These are phyloP conservation scores for Idris sp. DNA, from an alignment of 1,140 invertebrate species.

Conservation along the genomic window DNA sequence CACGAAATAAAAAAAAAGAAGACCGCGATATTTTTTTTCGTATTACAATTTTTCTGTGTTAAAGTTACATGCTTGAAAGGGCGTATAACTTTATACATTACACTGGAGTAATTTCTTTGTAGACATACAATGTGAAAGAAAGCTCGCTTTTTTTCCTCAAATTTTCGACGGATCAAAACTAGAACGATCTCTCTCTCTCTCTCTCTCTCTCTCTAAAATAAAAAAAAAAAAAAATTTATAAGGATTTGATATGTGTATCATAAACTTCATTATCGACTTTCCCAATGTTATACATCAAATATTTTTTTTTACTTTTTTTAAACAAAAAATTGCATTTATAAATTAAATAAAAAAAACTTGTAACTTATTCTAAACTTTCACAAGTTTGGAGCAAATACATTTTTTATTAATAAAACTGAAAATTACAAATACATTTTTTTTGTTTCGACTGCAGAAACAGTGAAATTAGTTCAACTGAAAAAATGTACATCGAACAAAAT, in stretches of 20 bases:
- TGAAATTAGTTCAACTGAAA: no score
- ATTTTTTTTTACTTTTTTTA: no score
- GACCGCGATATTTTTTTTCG: constrained; percentile 18
- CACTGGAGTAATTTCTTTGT: constrained; percentile 17
- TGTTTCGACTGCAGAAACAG: no score
- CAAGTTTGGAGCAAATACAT: no score
- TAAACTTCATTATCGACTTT: constrained; percentile 33
- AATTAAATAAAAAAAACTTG: no score
- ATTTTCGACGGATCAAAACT: constrained; percentile 2
- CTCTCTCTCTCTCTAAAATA: no score
- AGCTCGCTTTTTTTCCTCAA: neutral
- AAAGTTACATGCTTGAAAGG: constrained; percentile 31
- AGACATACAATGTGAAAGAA: constrained; percentile 4
- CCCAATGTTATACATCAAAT: constrained; percentile 23
- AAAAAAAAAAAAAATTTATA: no score
- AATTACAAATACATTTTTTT: no score
- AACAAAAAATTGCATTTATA: no score
- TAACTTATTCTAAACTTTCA: no score
- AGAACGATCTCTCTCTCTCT: no score
- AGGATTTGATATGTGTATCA: constrained; percentile 33
- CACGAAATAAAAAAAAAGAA: constrained; percentile 9
- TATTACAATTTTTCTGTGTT: constrained; percentile 14
- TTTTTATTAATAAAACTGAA: no score
- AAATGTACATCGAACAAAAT: constrained; percentile 35
- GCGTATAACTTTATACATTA: constrained; percentile 22